Evolutionary conservation across 53 echinoderm and acorn worm genomes (phyloP).

Genomic region (Astropecten irregularis): DNA sequence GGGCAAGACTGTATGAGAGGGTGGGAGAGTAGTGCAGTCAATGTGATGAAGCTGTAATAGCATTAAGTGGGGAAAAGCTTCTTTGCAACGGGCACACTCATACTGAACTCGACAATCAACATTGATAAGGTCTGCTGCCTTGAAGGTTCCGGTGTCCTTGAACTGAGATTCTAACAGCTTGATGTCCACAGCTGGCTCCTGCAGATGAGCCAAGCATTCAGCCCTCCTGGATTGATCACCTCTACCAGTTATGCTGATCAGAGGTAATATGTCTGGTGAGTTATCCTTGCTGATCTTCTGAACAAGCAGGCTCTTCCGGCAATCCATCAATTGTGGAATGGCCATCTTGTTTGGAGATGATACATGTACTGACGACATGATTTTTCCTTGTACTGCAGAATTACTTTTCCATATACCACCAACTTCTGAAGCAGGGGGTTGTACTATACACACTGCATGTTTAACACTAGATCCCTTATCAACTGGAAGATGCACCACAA

Average conservation of each 20-base stretch:
- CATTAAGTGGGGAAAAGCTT: conserved; percentile 34
- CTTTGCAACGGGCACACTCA: conserved; percentile 55
- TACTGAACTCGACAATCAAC: conserved; percentile 33
- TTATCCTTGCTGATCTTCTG: not conserved
- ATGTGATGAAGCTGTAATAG: conserved; percentile 46
- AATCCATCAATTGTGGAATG: not conserved
- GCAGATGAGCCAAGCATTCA: conserved; percentile 4
- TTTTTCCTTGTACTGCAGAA: not conserved
- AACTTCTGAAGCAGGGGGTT: not conserved
- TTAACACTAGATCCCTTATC: not conserved
- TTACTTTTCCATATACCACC: not conserved
- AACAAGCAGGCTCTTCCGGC: not conserved
- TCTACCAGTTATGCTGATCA: not conserved
- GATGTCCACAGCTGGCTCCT: conserved; percentile 24
- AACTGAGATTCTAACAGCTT: conserved; percentile 12
- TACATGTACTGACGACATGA: not conserved
- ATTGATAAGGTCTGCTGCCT: conserved; percentile 32
- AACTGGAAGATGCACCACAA: conserved; percentile 29
- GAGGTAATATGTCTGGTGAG: not conserved
- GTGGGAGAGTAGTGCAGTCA: conserved; percentile 48
- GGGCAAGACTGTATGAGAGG: conserved; percentile 13
- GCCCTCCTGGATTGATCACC: not conserved
- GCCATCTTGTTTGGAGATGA: not conserved
- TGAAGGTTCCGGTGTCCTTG: conserved; percentile 5
- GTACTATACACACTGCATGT: conserved; percentile 44